phyloP scores from a whole-genome alignment of 2,797 vertebrate species.

The Artibeus jamaicensis region DNA sequence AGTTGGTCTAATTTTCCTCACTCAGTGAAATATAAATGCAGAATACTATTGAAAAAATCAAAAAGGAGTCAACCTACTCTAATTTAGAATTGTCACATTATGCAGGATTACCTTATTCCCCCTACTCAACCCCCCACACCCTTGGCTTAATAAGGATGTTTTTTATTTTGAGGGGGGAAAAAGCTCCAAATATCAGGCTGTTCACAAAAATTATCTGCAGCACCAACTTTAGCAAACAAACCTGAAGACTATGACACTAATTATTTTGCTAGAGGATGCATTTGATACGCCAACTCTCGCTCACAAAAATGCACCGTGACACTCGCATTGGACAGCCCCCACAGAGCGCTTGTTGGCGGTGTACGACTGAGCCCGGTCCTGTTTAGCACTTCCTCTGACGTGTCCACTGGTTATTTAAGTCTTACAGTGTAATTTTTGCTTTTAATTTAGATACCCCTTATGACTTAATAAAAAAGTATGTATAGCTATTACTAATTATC shows the following conservation, averaged over 20 bases:
- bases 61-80: neutral
- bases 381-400: constrained; percentile 47
- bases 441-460: constrained; percentile 84
- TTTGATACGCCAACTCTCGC: constrained; percentile 65
- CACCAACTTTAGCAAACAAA: constrained; percentile 77
- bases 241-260: constrained; percentile 61
- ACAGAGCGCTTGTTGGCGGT: neutral
- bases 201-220: constrained; percentile 77
- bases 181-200: constrained; percentile 71
- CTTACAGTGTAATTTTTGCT: constrained; percentile 77
- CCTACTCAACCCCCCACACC: neutral
- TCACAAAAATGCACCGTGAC: constrained; percentile 71
- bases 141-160: constrained; percentile 76
- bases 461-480: constrained; percentile 82
- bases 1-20: neutral
- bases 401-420: constrained; percentile 72
- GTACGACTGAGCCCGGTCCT: constrained; percentile 54
- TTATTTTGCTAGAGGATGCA: constrained; percentile 71
- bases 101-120: neutral
- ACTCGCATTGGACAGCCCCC: constrained; percentile 64
- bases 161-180: constrained; percentile 68
- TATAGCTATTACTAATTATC: constrained; percentile 80
- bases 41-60: neutral
- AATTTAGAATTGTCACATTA: neutral
- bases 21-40: neutral